Percentiles rank a stretch among this genome's conserved stretches.
Evolutionary conservation across 1,140 invertebrate species (phyloP).

Genomic region (Lepidotrigona ventralis): DNA sequence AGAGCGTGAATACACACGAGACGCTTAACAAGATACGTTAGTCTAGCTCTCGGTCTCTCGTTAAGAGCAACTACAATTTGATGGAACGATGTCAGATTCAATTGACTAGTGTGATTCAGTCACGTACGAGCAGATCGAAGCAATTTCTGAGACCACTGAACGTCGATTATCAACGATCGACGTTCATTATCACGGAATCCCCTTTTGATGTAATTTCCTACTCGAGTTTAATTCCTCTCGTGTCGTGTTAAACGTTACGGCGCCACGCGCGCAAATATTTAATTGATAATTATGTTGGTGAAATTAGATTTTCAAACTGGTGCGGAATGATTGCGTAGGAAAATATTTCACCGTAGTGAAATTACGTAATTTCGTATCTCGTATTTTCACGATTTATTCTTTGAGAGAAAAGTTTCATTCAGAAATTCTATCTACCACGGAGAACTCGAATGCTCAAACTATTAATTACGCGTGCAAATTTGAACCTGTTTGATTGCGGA

Average conservation of each 20-base stretch:
- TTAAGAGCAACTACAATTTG: background rate
- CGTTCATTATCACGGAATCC: conserved; percentile 57
- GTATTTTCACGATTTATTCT: background rate
- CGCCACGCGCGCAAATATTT: background rate
- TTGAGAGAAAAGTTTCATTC: background rate
- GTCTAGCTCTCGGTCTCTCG: background rate
- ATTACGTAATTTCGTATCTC: background rate
- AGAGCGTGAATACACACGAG: background rate
- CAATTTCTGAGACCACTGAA: conserved; percentile 64
- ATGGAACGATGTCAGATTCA: conserved; percentile 22
- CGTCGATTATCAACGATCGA: conserved; percentile 60
- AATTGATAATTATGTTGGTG: background rate
- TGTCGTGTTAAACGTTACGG: background rate
- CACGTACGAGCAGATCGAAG: conserved; percentile 43
- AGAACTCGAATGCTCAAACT: background rate
- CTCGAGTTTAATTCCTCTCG: too few species aligned
- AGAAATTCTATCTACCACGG: too few species aligned
- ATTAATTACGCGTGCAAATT: conserved; percentile 36
- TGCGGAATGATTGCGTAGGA: background rate
- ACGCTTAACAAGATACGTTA: background rate
- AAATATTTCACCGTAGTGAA: background rate
- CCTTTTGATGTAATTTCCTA: background rate
- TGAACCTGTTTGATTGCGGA: background rate
- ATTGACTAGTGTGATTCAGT: conserved; percentile 45
- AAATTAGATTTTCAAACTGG: background rate